Evolutionary conservation across 2,797 vertebrate genomes (phyloP), one percentile per base, ranked within the genome.

Genomic region (Sebastes itinus): DNA sequence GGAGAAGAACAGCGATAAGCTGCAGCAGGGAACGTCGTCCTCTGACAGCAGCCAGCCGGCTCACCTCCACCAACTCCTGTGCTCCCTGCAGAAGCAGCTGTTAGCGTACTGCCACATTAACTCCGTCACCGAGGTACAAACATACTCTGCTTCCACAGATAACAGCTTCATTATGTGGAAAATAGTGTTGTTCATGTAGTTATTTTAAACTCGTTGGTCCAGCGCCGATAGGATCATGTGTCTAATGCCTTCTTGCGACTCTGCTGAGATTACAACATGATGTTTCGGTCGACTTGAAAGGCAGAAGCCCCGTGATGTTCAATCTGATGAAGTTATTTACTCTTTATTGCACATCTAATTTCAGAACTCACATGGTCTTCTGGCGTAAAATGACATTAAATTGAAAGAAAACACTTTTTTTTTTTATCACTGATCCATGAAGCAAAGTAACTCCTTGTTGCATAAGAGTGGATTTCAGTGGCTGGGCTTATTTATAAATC

Each of bases 1-100:
- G 92, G 98, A 99, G 93, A 99, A 99, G 90, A 99, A 99, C 93
- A 99, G 98, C 70, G 98, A 99, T 90, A 99, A 99, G 83, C 95
- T 98, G 82, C 96, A 97, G 66, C 95, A 97, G 75, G 97, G 97
- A 77, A 95, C 95, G 3, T 99, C 98, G 0, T 96, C 98, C 0
- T 98, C 98, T 0, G 98, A 99, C 93, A 99, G 97, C 94, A 98
- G 97, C 87, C 98, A 99, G 30, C 98, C 98, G 1, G 98, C 98
- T 87, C 98, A 99, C 92, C 97, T 99, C 30, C 98, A 99, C 78
- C 97, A 99, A 67, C 95, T 99, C 14, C 95, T 99, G 9, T 99
- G 98, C 90, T 99, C 98, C 3, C 92, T 99, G 54, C 98, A 99
- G 95, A 99, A 99, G 80, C 98, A 99, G 27, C 94, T 99, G 42